A percentile compares a stretch with the other conserved stretches of the same genome.
These are phyloP conservation scores for Heterodera schachtii DNA, from an alignment of 1,140 invertebrate species.

Conservation along the genomic window DNA sequence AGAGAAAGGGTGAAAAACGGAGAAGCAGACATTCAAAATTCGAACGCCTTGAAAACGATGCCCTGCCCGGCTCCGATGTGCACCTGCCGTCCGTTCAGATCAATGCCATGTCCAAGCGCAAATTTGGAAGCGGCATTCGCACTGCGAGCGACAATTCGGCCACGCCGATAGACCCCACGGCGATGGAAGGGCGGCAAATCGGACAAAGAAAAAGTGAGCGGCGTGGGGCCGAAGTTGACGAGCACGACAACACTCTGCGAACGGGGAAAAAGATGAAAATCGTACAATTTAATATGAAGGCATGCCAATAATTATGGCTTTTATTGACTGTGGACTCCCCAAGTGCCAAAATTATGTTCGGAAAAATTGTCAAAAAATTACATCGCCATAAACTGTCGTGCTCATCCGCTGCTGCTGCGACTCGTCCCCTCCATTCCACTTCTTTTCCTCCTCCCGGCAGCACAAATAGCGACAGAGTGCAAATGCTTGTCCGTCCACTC, in stretches of 20 bases:
- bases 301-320: too few relatives aligned
- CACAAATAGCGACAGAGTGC: slow-evolving; percentile 35
- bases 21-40: neutral
- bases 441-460: neutral
- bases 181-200: slow-evolving; percentile 42
- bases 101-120: slow-evolving; percentile 20
- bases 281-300: too few relatives aligned
- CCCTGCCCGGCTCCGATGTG: slow-evolving; percentile 38
- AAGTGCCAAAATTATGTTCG: neutral
- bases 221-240: slow-evolving; percentile 41
- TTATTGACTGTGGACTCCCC: too few relatives aligned
- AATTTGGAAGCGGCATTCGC: slow-evolving; percentile 31
- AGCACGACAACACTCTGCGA: slow-evolving; percentile 36
- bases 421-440: slow-evolving; percentile 2
- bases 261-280: slow-evolving; percentile 30
- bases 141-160: slow-evolving; percentile 32
- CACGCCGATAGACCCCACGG: slow-evolving; percentile 6
- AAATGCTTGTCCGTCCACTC: slow-evolving; percentile 35
- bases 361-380: neutral
- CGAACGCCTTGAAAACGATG: slow-evolving; percentile 39
- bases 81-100: slow-evolving; percentile 33
- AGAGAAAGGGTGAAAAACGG: neutral
- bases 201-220: slow-evolving; percentile 23
- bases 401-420: too few relatives aligned
- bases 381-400: neutral